Evolutionary conservation across 1,140 invertebrate genomes (phyloP), one percentile per base, ranked within the genome.

Genomic region (Hirudo medicinalis): DNA sequence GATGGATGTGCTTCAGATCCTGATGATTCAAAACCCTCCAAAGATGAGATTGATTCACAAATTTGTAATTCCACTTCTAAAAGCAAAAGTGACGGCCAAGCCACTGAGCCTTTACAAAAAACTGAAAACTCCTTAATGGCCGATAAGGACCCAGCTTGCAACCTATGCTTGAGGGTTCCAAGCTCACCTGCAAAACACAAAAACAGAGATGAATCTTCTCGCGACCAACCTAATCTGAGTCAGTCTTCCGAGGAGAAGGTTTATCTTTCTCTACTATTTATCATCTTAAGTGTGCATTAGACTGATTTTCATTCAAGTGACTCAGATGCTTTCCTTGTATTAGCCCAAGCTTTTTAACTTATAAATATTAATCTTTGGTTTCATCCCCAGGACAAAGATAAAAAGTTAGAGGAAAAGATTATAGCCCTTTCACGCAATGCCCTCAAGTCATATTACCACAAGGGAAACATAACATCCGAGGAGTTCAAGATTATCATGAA

Each of bases 401-500:
- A 70, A 53, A 29, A n/a, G 36, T 6, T 70, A 15, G 69, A 70
- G 53, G 69, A 70, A n/a, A 40, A 53, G 29, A 49, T 70, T 40
- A 70, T 70, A 36, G 8, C 22, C 4, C 53, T 54, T n/a, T 36
- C 69, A n/a, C 40, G 69, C 20, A 70, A 70, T 32, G 69, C 69
- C 15, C 69, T 70, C 29, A 70, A 70, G 25, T 53, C 69, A 8
- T 54, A 49, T 53, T 70, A 70, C 29, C 69, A 70, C 53, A 70
- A 54, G 22, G 43, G 69, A 40, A n/a, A n/a, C 4, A 54, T 70
- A 8, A 70, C 69, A 8, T 54, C 43, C 17, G 43, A 70, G n/a
- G 69, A 70, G 69, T 70, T 70, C 69, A 70, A 70, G 49, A 17
- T 25, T 54, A 70, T 70, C 29, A 70, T 70, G 69, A 36, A 49